Conservation (phyloP, 2,113 vertebrate species). For the Telmatochromis brichardi region DNA sequence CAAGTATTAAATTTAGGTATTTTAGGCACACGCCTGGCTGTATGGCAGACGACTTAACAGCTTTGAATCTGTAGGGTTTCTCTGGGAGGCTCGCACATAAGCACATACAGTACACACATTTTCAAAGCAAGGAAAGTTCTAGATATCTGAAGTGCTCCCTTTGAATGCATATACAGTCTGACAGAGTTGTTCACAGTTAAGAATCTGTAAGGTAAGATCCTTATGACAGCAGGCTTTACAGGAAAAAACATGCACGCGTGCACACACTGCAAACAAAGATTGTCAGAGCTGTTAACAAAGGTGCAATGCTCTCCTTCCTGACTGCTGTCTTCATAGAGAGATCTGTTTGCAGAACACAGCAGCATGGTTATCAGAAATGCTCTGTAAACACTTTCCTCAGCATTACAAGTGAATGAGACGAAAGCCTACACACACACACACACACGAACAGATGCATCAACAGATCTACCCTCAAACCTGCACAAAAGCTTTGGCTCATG, state of each 20-base stretch:
- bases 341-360: constrained; percentile 47
- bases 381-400: constrained; percentile 42
- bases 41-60: neutral
- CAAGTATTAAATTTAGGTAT: constrained; percentile 14
- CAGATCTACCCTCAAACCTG: neutral
- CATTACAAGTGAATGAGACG: constrained; percentile 29
- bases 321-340: constrained; percentile 27
- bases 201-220: constrained; percentile 4
- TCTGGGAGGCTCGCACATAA: neutral
- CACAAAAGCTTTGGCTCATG: constrained; percentile 4
- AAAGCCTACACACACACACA: neutral
- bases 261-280: neutral
- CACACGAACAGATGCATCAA: neutral
- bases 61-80: neutral
- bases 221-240: constrained; percentile 3
- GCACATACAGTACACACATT: neutral
- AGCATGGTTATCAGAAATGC: constrained; percentile 24
- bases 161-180: constrained; percentile 1
- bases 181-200: constrained; percentile 3
- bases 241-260: neutral
- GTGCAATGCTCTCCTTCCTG: neutral
- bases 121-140: neutral
- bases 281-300: neutral
- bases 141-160: neutral
- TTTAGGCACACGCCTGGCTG: neutral